These are phyloP conservation scores for Periparus ater DNA, from an alignment of 2,797 vertebrate genomes.

Conservation along the genomic window DNA sequence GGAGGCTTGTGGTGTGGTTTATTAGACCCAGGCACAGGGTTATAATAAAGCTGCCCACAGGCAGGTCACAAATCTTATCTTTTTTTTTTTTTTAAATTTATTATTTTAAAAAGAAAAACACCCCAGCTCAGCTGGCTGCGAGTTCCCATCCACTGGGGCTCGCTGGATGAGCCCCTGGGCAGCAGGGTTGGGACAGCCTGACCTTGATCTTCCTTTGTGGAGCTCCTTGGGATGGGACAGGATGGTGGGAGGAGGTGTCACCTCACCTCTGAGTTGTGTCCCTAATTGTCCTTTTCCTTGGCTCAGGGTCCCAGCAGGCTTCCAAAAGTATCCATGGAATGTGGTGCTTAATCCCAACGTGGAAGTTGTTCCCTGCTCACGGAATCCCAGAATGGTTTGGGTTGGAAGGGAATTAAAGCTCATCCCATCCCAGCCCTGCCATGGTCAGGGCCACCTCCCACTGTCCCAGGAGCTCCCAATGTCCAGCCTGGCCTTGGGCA, in stretches of 20 bases:
- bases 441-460: neutral
- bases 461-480: neutral
- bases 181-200: neutral
- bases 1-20: neutral
- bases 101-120: neutral
- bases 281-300: neutral
- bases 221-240: neutral
- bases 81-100: neutral
- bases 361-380: neutral
- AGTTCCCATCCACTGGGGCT: neutral
- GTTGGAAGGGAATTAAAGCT: rapidly evolving
- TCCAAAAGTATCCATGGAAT: neutral
- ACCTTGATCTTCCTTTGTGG: neutral
- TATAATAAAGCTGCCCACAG: neutral
- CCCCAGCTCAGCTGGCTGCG: neutral
- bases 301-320: neutral
- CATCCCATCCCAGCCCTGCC: rapidly evolving
- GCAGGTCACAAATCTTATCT: neutral
- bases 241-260: neutral
- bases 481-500: neutral
- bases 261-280: neutral
- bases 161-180: neutral
- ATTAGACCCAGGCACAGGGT: neutral
- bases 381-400: neutral
- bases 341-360: neutral